phyloP scores from a whole-genome alignment of 2,113 vertebrate species.

The Pontoporia blainvillei region DNA sequence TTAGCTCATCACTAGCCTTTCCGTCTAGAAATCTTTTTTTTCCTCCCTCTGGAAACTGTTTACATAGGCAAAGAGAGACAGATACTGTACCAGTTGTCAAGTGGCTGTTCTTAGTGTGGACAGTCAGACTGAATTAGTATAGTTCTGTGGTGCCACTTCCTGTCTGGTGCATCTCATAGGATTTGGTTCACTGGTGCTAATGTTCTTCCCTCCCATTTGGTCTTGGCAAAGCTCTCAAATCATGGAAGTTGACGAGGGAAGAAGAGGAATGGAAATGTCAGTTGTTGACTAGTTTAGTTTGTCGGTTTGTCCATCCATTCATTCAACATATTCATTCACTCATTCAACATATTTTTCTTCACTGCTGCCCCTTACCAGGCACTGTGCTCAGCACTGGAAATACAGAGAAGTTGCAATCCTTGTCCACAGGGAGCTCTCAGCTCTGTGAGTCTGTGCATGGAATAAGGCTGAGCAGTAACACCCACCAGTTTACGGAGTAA shows the following conservation, averaged over 20 bases:
- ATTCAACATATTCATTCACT: not conserved
- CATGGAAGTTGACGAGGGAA: not conserved
- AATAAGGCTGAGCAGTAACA: not conserved
- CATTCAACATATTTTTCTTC: not conserved
- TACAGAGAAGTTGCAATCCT: not conserved
- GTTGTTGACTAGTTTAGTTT: not conserved
- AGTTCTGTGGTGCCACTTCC: not conserved
- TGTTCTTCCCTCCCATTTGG: not conserved
- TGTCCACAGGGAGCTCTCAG: not conserved
- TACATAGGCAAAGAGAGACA: not conserved
- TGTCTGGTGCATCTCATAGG: not conserved
- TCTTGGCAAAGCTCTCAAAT: not conserved
- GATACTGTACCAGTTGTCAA: not conserved
- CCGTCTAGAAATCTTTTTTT: not conserved
- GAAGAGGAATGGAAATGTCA: not conserved
- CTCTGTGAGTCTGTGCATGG: not conserved
- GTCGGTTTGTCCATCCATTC: not conserved
- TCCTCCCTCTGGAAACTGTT: not conserved
- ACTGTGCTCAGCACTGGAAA: not conserved
- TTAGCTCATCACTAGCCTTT: not conserved
- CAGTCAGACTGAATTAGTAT: not conserved
- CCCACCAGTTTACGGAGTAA: not conserved
- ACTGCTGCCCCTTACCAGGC: not conserved
- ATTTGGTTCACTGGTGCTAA: not conserved
- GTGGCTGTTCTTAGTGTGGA: not conserved